Percentiles rank a stretch among this genome's conserved stretches.
phyloP scores from a whole-genome alignment of 2,888 invertebrate species.

The Sinhomidia bicolor region DNA sequence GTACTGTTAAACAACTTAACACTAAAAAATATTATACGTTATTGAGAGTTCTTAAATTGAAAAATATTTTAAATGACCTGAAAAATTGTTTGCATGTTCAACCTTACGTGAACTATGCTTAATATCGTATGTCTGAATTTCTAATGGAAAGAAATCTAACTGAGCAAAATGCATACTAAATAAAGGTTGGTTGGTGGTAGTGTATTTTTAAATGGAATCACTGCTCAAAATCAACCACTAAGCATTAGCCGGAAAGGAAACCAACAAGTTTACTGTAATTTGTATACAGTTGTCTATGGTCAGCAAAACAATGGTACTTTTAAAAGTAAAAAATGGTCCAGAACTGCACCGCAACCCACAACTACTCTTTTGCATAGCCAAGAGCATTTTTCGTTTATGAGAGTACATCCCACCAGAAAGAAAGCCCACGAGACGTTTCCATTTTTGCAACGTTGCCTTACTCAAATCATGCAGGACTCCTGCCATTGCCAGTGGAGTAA shows the following conservation, averaged over 20 bases:
- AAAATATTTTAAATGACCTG: too few species aligned
- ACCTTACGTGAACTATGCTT: too few species aligned
- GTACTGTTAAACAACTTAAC: too few species aligned
- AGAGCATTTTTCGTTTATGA: neutral
- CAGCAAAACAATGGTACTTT: neutral
- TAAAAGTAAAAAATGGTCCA: conserved; percentile 7
- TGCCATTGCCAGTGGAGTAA: conserved; percentile 27
- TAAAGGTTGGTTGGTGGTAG: too few species aligned
- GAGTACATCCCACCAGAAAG: neutral
- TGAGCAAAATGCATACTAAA: too few species aligned
- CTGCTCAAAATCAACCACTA: too few species aligned
- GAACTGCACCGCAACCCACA: neutral
- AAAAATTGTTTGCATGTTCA: too few species aligned
- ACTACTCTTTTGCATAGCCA: neutral
- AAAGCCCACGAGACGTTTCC: neutral
- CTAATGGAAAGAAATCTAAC: too few species aligned
- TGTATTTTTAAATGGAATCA: too few species aligned
- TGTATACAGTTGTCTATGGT: neutral
- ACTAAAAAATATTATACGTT: too few species aligned
- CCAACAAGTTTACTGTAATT: conserved; percentile 30
- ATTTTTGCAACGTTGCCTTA: neutral
- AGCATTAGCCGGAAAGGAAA: conserved; percentile 10
- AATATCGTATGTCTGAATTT: too few species aligned
- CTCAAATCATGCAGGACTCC: conserved; percentile 5
- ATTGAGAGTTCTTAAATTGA: too few species aligned